These are phyloP conservation scores for Portunus trituberculatus DNA, from an alignment of 1,140 invertebrate species.

Conservation along the genomic window DNA sequence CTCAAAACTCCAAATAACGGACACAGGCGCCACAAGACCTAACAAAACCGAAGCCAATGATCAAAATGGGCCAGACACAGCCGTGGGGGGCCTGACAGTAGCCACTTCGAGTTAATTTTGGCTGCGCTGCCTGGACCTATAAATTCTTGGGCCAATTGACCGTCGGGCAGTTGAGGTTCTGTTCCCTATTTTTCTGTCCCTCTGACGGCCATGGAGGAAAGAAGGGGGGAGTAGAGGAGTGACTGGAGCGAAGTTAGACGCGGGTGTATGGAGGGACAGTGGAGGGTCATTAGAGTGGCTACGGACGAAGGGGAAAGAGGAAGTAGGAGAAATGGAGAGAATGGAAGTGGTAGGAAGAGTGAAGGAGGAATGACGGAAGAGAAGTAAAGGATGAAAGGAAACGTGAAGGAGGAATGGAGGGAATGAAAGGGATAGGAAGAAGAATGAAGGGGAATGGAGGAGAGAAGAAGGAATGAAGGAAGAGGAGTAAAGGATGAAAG, in stretches of 20 bases:
- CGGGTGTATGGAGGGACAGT: not conserved
- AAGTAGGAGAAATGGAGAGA: not conserved
- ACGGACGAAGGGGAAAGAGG: not conserved
- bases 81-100: conserved; percentile 52
- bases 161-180: conserved; percentile 52
- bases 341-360: not conserved
- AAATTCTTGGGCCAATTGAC: conserved; percentile 69
- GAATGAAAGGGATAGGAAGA: not conserved
- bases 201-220: not conserved
- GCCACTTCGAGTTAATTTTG: conserved; percentile 68
- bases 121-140: conserved; percentile 53
- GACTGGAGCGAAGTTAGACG: not conserved
- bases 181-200: conserved; percentile 59
- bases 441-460: not conserved
- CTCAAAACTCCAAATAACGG: not conserved
- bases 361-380: not conserved
- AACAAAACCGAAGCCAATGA: conserved; percentile 54
- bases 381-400: too few species aligned
- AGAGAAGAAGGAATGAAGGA: not conserved
- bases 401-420: not conserved
- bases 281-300: not conserved
- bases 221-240: not conserved
- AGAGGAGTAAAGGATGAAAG: not conserved
- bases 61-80: conserved; percentile 55
- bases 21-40: not conserved